Evolutionary conservation across 2,797 vertebrate genomes (phyloP).

Genomic region (Arctocebus calabarensis): DNA sequence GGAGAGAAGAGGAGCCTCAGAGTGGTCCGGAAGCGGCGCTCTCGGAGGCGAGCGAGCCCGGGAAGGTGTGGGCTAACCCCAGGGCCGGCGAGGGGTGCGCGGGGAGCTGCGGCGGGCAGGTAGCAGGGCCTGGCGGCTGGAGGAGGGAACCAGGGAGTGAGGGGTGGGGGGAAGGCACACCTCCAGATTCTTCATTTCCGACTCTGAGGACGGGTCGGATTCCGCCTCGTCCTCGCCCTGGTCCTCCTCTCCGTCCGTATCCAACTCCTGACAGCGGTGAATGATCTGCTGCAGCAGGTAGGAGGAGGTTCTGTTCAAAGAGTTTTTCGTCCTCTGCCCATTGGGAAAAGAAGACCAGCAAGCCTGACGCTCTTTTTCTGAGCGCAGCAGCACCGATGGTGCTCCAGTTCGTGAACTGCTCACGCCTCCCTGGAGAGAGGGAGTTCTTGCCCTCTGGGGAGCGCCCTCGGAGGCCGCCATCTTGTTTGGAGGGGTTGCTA

Average conservation of each 20-base stretch:
- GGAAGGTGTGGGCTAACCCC: not conserved
- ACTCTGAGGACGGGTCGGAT: slow-evolving; percentile 67
- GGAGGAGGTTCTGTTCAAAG: slow-evolving; percentile 45
- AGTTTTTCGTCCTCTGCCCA: not conserved
- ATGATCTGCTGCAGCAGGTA: slow-evolving; percentile 69
- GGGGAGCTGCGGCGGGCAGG: not conserved
- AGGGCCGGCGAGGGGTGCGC: not conserved
- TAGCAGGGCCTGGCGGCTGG: not conserved
- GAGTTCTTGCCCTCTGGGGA: not conserved
- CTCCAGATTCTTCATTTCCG: slow-evolving; percentile 76
- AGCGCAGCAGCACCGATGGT: fast-evolving
- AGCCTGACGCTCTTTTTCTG: not conserved
- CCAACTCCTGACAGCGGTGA: slow-evolving; percentile 13
- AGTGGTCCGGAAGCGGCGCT: no score
- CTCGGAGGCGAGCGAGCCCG: not conserved
- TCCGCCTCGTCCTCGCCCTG: slow-evolving; percentile 21
- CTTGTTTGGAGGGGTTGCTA: slow-evolving; percentile 79
- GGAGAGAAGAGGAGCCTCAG: not conserved
- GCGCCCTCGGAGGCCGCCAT: slow-evolving; percentile 55
- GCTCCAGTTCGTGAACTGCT: not conserved
- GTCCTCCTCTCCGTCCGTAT: not conserved
- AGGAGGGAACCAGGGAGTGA: not conserved
- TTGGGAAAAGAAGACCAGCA: not conserved
- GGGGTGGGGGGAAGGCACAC: slow-evolving; percentile 61
- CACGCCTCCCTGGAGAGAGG: fast-evolving